Percentiles rank a stretch among this genome's conserved stretches.
These are phyloP conservation scores for Galeopsomyia nigrocyanea DNA, from an alignment of 2,888 invertebrate species.

Conservation along the genomic window DNA sequence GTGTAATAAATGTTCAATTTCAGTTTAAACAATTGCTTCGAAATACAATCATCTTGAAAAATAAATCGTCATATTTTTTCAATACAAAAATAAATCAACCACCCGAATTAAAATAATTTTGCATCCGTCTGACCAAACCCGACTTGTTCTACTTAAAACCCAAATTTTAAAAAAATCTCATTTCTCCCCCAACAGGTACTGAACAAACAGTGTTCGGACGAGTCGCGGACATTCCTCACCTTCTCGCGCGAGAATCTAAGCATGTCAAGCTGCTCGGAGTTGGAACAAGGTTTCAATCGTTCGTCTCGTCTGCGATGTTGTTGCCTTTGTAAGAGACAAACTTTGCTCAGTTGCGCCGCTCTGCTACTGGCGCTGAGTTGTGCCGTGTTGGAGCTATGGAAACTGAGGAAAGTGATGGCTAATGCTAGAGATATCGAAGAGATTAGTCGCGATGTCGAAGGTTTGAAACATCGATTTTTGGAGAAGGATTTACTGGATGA, in stretches of 20 bases:
- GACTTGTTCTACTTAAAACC: background rate
- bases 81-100: background rate
- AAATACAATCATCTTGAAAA: background rate
- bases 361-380: slow-evolving; percentile 58
- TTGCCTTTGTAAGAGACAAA: slow-evolving; percentile 48
- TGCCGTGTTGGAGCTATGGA: slow-evolving; percentile 60
- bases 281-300: slow-evolving; percentile 61
- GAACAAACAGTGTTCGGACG: slow-evolving; percentile 50
- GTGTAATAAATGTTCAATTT: too few relatives aligned
- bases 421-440: slow-evolving; percentile 59
- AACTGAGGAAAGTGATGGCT: slow-evolving; percentile 54
- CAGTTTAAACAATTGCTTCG: too few relatives aligned
- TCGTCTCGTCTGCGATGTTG: background rate
- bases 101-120: background rate
- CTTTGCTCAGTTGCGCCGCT: slow-evolving; percentile 55
- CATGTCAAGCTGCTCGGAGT: slow-evolving; percentile 59
- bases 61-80: background rate
- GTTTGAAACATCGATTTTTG: slow-evolving; percentile 60
- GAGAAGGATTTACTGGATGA: slow-evolving; percentile 61
- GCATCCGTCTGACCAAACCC: background rate
- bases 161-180: too few relatives aligned
- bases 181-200: background rate
- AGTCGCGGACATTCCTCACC: slow-evolving; percentile 60
- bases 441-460: slow-evolving; percentile 60
- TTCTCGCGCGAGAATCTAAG: slow-evolving; percentile 64